phyloP scores from a whole-genome alignment of 2,113 vertebrate species.

The Engraulis encrasicolus region DNA sequence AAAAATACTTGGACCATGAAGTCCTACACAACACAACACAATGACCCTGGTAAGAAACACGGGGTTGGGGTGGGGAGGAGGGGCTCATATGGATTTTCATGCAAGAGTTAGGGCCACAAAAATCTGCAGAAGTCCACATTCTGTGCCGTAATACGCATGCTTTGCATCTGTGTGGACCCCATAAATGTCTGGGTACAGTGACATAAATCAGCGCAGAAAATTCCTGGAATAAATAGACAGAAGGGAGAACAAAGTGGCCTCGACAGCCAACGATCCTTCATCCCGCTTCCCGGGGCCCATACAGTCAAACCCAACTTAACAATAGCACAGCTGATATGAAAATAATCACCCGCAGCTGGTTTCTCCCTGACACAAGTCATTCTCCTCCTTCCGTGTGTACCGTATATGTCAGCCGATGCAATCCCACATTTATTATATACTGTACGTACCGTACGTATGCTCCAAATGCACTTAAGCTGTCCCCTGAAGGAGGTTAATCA shows the following conservation, averaged over 20 bases:
- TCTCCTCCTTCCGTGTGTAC: conserved; percentile 22
- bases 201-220: conserved; percentile 58
- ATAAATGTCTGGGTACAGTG: conserved; percentile 37
- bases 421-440: conserved; percentile 53
- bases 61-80: too few relatives aligned
- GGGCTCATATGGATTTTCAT: background rate
- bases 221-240: conserved; percentile 54
- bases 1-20: background rate
- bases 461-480: conserved; percentile 57
- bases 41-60: background rate
- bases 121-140: conserved; percentile 36
- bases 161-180: conserved; percentile 36
- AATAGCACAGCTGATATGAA: conserved; percentile 43
- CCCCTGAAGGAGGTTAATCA: conserved; percentile 27
- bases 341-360: conserved; percentile 59
- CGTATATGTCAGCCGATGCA: conserved; percentile 43
- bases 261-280: conserved; percentile 31
- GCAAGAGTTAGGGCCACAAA: conserved; percentile 37
- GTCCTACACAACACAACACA: background rate
- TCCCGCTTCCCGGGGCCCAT: conserved; percentile 23
- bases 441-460: too few relatives aligned
- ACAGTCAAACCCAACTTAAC: conserved; percentile 34
- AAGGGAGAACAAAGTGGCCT: conserved; percentile 55
- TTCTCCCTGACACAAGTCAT: conserved; percentile 36
- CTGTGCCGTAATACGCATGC: too few relatives aligned